Conservation (phyloP, 2,797 vertebrate species). For the Stomatorhinus walkeri region DNA sequence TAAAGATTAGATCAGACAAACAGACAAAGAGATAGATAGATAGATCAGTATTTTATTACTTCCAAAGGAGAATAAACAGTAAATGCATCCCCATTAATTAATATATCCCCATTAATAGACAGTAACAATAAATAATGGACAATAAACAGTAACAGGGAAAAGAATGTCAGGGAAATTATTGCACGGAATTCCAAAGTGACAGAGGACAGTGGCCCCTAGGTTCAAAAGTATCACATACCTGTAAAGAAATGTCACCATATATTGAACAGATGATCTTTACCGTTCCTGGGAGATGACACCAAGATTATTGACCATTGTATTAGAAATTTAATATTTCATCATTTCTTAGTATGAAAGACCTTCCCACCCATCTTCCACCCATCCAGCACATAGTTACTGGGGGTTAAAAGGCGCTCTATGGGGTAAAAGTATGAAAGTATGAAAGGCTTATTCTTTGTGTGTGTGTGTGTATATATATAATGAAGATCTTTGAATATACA, state of each 20-base stretch:
- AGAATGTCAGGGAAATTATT: neutral
- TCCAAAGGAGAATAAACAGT: neutral
- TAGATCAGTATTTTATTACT: neutral
- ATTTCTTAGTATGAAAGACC: neutral
- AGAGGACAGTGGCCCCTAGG: neutral
- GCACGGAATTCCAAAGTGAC: neutral
- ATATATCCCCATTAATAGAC: neutral
- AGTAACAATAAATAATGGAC: neutral
- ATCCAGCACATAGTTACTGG: neutral
- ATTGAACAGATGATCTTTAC: neutral
- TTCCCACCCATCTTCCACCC: neutral
- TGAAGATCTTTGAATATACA: neutral
- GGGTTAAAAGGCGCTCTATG: neutral
- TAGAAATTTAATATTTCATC: neutral
- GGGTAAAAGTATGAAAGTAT: neutral
- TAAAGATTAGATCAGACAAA: neutral
- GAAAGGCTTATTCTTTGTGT: neutral
- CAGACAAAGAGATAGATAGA: neutral
- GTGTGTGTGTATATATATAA: neutral
- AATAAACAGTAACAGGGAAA: neutral
- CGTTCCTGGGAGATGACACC: neutral
- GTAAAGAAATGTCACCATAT: neutral
- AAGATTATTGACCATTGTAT: neutral
- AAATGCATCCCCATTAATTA: neutral
- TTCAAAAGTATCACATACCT: neutral